Conservation (phyloP, 2,797 vertebrate genomes). For the Argya squamiceps region DNA sequence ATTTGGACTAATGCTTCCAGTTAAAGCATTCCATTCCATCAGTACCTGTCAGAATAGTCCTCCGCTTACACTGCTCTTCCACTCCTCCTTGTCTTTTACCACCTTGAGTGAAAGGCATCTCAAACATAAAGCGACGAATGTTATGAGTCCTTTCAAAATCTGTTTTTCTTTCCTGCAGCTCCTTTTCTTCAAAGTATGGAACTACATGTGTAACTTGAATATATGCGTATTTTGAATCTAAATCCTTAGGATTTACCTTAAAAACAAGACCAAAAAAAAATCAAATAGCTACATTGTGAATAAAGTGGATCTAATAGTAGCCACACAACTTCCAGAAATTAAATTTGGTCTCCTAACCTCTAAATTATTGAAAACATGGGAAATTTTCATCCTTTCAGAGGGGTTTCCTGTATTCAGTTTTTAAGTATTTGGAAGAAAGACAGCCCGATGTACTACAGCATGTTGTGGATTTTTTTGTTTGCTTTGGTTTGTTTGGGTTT, state of each 20-base stretch:
- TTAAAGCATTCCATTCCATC: background rate
- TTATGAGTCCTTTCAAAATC: constrained; percentile 97
- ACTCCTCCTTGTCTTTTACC: constrained; percentile 94
- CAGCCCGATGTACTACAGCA: background rate
- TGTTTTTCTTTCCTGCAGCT: constrained; percentile 91
- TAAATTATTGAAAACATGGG: background rate
- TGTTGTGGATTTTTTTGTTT: background rate
- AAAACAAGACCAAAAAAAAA: background rate
- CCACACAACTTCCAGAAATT: background rate
- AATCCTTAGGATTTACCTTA: constrained; percentile 95
- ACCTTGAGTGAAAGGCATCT: constrained; percentile 93
- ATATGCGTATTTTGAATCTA: constrained; percentile 96
- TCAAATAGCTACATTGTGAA: background rate
- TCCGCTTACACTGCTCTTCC: constrained; percentile 94
- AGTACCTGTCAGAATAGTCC: constrained; percentile 92
- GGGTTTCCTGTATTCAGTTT: background rate
- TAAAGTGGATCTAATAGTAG: background rate
- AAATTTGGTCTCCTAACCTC: background rate
- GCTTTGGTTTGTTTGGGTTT: background rate
- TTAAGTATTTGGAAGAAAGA: background rate
- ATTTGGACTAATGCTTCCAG: background rate
- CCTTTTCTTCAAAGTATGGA: constrained; percentile 94
- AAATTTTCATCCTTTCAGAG: background rate
- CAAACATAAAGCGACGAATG: constrained; percentile 95
- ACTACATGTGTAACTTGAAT: constrained; percentile 96